Evolutionary conservation across 2,113 vertebrate species (phyloP), one percentile per base, ranked within the genome.

Genomic region (Chaetodon auriga): DNA sequence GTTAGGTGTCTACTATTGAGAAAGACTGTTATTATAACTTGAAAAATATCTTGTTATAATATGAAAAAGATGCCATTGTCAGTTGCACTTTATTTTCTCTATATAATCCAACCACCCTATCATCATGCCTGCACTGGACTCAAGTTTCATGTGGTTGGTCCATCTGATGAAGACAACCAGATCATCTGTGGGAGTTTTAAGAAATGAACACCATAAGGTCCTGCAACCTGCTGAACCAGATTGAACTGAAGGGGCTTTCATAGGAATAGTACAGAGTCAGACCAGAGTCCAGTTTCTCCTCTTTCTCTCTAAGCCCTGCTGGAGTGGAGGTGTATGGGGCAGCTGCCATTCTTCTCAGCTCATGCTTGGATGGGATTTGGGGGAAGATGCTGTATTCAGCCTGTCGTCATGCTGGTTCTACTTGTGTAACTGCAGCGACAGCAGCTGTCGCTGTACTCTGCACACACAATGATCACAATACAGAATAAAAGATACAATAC

Each of bases 201-300:
- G 79, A 62, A 70, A 55, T 6, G 48, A 62, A 19, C 54, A 81
- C 46, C 83, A 81, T 79, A 83, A 46, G 86, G 65, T 84, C 61
- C 85, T 55, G 71, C 78, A 80, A 70, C 18, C 81, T 85, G 82
- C 84, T 80, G 78, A 63, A 81, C 57, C 79, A 82, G 41, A 80
- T 25, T 21, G 57, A 16, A 51, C 65, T 49, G 80, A 12, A 19
- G 76, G 65, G 71, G 53, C 75, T 25, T 61, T 65, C n/a, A 79
- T 65, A 78, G 83, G 36, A 80, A 46, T 15, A 65, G 23, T 6
- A 51, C 54, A 0, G 57, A 41, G 25, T 53, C 60, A 43, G 49
- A 79, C 41, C 61, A 41, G 41, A 74, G 55, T 80, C 69, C 65
- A 55, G 69, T 41, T 14, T 25, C 58, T 62, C 63, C 62, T 53